Base-by-base conservation (phyloP, 2,113 vertebrate genomes). In the Cyanocitta stelleri region DNA sequence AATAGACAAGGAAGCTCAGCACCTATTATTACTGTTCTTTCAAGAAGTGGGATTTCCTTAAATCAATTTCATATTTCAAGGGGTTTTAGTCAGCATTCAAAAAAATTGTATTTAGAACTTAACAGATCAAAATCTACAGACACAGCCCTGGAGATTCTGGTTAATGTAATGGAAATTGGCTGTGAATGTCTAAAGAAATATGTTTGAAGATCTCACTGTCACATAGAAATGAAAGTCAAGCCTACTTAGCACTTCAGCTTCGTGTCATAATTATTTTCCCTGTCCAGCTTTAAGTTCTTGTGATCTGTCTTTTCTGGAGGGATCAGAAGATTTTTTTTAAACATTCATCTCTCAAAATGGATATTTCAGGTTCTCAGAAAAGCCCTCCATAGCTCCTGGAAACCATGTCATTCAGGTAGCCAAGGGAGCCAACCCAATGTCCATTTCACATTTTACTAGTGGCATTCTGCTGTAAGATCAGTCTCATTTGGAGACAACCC, bases 131-230 rank as follows among this genome's bases (percentile, higher is more conserved):
- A 90, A 91, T 67, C 76, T 62, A 92, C 48, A 84, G 87, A 81
- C 13, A 56, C 41, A 56, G 56, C 48, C 61, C 41, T 63, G 56
- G 33, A 74, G 56, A 93, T 78, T 75, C 39, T 37, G 5, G 32
- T 77, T 81, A 85, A 74, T 86, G 51, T 63, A 81, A 94, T 46
- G 72, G 66, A 93, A 95, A 90, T 59, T 69, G 56, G 16, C 61
- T 88, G 37, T 54, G 86, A 90, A 81, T 54, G 37, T 63, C 56
- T 86, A 44, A 86, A 88, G 72, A 84, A 90, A 90, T 64, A 86
- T 1, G 0, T 78, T 48, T 90, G 52, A 86, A 77, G 56, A 68
- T 52, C 55, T 91, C 24, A 23, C 27, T 83, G 22, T 64, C 56
- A 64, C 49, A 51, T 10, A 67, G 17, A 86, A 78, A 77, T 72